Evolutionary conservation across 2,797 vertebrate genomes (phyloP).

Genomic region (Miichthys miiuy): DNA sequence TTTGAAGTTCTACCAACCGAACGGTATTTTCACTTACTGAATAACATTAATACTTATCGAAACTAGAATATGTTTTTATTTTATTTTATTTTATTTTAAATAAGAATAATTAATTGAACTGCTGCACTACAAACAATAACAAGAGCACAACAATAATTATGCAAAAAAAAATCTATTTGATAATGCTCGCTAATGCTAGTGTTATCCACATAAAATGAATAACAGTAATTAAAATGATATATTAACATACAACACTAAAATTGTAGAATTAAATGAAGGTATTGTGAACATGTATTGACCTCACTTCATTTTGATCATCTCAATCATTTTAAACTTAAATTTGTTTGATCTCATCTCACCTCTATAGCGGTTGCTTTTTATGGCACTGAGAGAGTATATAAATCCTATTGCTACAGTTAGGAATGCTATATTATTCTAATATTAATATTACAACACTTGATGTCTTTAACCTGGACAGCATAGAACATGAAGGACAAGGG

Average conservation of each 20-base stretch:
- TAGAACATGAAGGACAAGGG: slow-evolving; percentile 5
- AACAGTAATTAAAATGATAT: slow-evolving; percentile 4
- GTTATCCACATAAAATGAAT: slow-evolving; percentile 1
- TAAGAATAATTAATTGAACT: neutral
- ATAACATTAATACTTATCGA: neutral
- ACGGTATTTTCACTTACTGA: neutral
- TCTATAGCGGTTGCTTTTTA: slow-evolving; percentile 5
- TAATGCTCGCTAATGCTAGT: neutral
- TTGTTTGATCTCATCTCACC: neutral
- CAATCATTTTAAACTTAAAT: neutral
- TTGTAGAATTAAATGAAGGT: neutral
- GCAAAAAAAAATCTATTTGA: neutral
- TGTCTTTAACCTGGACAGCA: neutral
- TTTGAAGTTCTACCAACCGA: neutral
- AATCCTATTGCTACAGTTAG: neutral
- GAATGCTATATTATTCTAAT: slow-evolving; percentile 18
- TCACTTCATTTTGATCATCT: slow-evolving; percentile 9
- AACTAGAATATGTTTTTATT: neutral
- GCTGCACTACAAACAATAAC: slow-evolving; percentile 25
- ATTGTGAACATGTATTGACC: slow-evolving; percentile 8
- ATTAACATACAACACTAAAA: slow-evolving; percentile 8
- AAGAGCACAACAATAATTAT: slow-evolving; percentile 50
- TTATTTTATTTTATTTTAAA: neutral
- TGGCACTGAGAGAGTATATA: slow-evolving; percentile 8
- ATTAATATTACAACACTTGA: slow-evolving; percentile 2